Evolutionary conservation across 92 coral and sea anemone genomes (phyloP).

Genomic region (Palythoa grandiflora): DNA sequence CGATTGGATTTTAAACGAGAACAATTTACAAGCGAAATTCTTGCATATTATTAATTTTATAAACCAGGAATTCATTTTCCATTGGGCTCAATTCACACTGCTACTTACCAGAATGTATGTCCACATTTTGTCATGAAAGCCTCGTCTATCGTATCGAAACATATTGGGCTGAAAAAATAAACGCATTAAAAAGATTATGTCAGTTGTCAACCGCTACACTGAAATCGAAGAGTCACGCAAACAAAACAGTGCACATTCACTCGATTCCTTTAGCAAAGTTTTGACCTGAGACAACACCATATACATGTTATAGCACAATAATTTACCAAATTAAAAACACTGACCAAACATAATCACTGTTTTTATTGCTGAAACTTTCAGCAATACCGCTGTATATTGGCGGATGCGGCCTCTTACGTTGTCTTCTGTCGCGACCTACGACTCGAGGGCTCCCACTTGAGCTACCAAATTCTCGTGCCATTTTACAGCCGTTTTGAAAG

Average conservation of each 20-base stretch:
- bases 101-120: constrained; percentile 94
- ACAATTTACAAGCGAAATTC: not conserved
- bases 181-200: constrained; percentile 27
- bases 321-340: constrained; percentile 39
- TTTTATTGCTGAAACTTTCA: constrained; percentile 95
- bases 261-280: not conserved
- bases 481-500: constrained; percentile 8
- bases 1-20: not conserved
- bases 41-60: not conserved
- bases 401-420: constrained; percentile 98
- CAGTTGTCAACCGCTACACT: constrained; percentile 2
- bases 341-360: constrained; percentile 98
- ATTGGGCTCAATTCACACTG: not conserved
- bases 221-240: constrained; percentile 16
- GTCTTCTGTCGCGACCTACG: constrained; percentile 84
- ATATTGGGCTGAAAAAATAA: constrained; percentile 84
- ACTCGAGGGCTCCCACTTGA: constrained; percentile 62
- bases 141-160: constrained; percentile 97
- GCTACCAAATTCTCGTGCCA: constrained; percentile 70
- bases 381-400: constrained; percentile 96
- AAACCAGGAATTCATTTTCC: not conserved
- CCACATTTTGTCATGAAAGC: constrained; percentile 99
- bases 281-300: not conserved
- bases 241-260: not conserved
- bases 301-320: not conserved